A percentile compares a stretch with the other conserved stretches of the same genome.
Conservation (phyloP, 2,888 invertebrate genomes). For the Drosophila suboccidentalis region DNA sequence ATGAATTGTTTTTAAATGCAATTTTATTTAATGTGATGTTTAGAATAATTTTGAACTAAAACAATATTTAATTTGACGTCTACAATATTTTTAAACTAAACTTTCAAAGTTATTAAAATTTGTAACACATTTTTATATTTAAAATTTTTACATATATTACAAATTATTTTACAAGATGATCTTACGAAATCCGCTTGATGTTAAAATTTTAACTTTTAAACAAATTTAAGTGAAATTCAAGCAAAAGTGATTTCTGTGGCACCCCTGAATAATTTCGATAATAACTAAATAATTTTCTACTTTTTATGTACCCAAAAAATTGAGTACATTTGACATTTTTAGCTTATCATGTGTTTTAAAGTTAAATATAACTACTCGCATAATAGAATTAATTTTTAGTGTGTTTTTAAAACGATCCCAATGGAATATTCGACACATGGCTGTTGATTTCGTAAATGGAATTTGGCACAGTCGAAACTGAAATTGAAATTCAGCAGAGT, state of each 20-base stretch:
- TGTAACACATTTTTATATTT: background rate
- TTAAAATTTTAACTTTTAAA: too few species aligned
- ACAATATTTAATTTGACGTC: too few species aligned
- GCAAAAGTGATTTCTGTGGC: too few species aligned
- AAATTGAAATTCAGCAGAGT: constrained; percentile 16
- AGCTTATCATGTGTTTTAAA: background rate
- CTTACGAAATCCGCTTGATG: too few species aligned
- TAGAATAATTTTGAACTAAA: background rate
- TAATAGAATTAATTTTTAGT: background rate
- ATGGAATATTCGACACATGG: background rate
- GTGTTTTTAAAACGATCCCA: background rate
- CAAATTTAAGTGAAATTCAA: too few species aligned
- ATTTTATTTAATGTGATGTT: background rate
- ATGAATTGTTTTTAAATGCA: background rate
- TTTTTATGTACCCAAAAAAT: too few species aligned
- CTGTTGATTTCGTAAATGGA: background rate
- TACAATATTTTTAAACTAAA: background rate
- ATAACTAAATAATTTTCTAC: too few species aligned
- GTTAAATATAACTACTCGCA: background rate
- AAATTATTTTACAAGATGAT: too few species aligned
- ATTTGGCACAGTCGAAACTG: constrained; percentile 8
- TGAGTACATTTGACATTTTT: background rate
- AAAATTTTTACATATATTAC: too few species aligned
- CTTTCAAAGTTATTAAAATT: background rate
- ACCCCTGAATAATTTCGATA: too few species aligned